A percentile compares a stretch with the other conserved stretches of the same genome.
phyloP scores from a whole-genome alignment of 2,888 invertebrate genomes.

The Clunio marinus region DNA sequence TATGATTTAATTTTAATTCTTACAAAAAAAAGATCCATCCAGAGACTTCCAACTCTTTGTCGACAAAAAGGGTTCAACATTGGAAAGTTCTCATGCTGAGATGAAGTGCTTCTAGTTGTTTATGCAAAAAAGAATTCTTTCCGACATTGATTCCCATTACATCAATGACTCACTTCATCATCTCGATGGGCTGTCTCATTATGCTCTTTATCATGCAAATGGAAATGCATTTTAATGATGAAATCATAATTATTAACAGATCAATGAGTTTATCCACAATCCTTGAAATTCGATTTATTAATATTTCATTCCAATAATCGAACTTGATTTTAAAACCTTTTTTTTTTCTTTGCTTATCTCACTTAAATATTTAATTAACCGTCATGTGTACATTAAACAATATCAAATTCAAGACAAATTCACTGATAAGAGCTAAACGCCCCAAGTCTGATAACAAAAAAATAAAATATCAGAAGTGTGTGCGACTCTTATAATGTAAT shows the following conservation, averaged over 20 bases:
- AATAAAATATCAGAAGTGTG: slow-evolving; percentile 15
- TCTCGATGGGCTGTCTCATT: slow-evolving; percentile 14
- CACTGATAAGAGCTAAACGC: slow-evolving; percentile 4
- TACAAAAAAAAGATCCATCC: background rate
- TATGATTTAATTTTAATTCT: slow-evolving; percentile 19
- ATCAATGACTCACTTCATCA: background rate
- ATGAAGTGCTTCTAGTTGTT: slow-evolving; percentile 23
- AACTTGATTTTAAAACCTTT: too few species aligned
- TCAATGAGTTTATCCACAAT: too few species aligned
- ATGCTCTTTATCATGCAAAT: slow-evolving; percentile 16
- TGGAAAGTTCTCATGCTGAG: slow-evolving; percentile 28
- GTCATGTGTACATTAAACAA: slow-evolving; percentile 3
- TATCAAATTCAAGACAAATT: slow-evolving; percentile 13
- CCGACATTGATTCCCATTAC: slow-evolving; percentile 30
- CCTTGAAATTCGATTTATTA: too few species aligned
- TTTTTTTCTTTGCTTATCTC: background rate
- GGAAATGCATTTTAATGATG: slow-evolving; percentile 19
- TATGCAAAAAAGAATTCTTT: background rate
- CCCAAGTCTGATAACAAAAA: slow-evolving; percentile 17
- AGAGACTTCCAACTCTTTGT: background rate
- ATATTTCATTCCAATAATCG: too few species aligned
- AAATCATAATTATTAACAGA: slow-evolving; percentile 36
- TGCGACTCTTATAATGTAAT: background rate
- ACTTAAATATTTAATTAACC: too few species aligned
- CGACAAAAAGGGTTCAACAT: slow-evolving; percentile 27